These are phyloP conservation scores for Hippopotamyrus pictus DNA, from an alignment of 2,797 vertebrate genomes.

Conservation along the genomic window DNA sequence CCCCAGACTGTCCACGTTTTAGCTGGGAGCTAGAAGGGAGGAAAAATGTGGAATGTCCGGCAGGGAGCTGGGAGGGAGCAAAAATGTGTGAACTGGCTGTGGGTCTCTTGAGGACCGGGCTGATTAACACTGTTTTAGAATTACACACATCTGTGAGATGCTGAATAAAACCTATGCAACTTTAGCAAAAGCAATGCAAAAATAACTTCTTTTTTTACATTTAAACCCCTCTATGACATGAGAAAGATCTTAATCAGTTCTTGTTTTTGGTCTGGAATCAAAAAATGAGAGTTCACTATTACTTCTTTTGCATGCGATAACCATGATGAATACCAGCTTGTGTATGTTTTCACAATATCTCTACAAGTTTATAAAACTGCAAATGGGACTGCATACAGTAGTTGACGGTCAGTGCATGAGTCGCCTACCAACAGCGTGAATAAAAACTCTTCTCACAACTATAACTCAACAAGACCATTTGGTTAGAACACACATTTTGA, in stretches of 20 bases:
- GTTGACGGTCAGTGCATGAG: conserved; percentile 20
- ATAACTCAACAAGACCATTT: background rate
- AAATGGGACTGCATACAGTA: conserved; percentile 25
- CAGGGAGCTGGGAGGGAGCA: background rate
- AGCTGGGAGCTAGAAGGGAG: background rate
- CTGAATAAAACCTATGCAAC: background rate
- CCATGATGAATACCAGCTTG: background rate
- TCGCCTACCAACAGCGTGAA: background rate
- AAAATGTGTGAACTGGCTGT: background rate
- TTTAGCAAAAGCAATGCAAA: background rate
- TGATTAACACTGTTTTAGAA: background rate
- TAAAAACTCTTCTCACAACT: background rate
- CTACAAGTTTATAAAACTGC: background rate
- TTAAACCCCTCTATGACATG: background rate
- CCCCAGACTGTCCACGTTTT: background rate
- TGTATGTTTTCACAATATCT: background rate
- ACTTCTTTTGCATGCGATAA: background rate
- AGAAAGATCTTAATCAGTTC: background rate
- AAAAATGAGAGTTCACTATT: background rate
- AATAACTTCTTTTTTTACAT: background rate
- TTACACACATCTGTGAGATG: background rate
- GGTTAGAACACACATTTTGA: background rate
- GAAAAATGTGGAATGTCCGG: background rate
- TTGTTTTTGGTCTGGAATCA: background rate
- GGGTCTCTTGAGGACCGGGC: background rate